Evolutionary conservation across 1,140 invertebrate species (phyloP).

Genomic region (Drosophila murphyi): DNA sequence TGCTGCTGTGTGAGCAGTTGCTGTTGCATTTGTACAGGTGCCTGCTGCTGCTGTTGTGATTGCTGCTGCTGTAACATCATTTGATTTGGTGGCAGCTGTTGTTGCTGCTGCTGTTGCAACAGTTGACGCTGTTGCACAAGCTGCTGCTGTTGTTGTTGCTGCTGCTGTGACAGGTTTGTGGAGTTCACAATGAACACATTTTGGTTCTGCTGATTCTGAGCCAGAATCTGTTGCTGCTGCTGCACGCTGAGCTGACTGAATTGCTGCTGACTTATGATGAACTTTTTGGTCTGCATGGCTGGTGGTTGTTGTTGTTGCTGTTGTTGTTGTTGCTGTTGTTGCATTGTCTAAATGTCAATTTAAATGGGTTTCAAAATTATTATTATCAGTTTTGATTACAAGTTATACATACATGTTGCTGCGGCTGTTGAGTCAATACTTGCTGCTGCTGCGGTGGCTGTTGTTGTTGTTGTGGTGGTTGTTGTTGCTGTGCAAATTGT

Average conservation of each 20-base stretch:
- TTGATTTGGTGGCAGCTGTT: constrained; percentile 58
- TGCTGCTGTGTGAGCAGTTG: constrained; percentile 55
- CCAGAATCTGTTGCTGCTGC: constrained; percentile 86
- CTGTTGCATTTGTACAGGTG: constrained; percentile 56
- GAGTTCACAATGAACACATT: constrained; percentile 83
- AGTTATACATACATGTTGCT: constrained; percentile 35
- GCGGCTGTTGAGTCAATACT: constrained; percentile 45
- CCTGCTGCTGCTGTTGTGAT: constrained; percentile 49
- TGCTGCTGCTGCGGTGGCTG: constrained; percentile 53
- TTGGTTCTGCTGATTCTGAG: constrained; percentile 80
- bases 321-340: constrained; percentile 46
- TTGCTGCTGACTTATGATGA: constrained; percentile 85
- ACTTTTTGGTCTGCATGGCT: constrained; percentile 69
- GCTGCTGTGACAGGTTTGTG: constrained; percentile 81
- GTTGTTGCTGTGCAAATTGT: constrained; percentile 63
- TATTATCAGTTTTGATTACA: neutral
- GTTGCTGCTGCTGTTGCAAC: constrained; percentile 84
- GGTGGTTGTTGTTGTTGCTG: constrained; percentile 40
- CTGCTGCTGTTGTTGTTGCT: constrained; percentile 85
- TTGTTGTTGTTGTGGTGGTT: constrained; percentile 48
- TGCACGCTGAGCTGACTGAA: constrained; percentile 86
- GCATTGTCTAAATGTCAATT: constrained; percentile 17
- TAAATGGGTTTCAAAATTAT: neutral
- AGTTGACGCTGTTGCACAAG: constrained; percentile 85
- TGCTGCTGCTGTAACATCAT: constrained; percentile 47